Conservation (phyloP, 2,888 invertebrate genomes). For the Pristionchus maxplancki region DNA sequence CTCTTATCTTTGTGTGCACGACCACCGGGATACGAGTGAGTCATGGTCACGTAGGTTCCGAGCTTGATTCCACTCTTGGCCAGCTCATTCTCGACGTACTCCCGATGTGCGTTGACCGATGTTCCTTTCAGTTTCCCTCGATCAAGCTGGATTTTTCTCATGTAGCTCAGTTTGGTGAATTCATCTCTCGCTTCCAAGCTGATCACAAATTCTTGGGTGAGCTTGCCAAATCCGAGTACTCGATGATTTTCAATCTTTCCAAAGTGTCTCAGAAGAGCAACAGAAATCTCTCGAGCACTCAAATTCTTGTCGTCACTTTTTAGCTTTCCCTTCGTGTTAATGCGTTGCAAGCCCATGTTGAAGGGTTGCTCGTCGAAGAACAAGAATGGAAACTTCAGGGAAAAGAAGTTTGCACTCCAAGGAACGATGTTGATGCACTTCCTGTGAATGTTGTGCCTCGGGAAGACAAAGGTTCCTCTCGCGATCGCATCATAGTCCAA, state of each 20-base stretch:
- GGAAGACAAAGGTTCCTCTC: not conserved
- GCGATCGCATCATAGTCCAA: not conserved
- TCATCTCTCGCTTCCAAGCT: not conserved
- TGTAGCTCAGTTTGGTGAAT: not conserved
- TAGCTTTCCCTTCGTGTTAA: not conserved
- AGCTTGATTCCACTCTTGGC: not conserved
- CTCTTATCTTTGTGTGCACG: not conserved
- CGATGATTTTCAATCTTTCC: not conserved
- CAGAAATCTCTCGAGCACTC: not conserved
- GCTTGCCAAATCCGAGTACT: not conserved
- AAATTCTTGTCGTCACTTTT: not conserved
- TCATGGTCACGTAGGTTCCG: not conserved
- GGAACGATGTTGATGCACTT: not conserved
- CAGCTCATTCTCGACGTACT: not conserved
- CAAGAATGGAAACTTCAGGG: not conserved
- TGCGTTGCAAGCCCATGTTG: not conserved
- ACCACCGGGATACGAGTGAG: not conserved
- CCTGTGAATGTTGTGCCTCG: not conserved
- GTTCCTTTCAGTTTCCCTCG: not conserved
- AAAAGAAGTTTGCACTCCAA: not conserved
- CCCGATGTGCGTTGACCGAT: not conserved
- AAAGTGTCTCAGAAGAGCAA: not conserved
- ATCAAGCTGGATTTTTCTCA: not conserved
- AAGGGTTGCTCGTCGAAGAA: not conserved
- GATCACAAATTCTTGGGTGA: conserved; percentile 3